Percentiles rank a stretch among this genome's conserved stretches.
Conservation (phyloP, 2,113 vertebrate species). For the Gopherus evgoodei region DNA sequence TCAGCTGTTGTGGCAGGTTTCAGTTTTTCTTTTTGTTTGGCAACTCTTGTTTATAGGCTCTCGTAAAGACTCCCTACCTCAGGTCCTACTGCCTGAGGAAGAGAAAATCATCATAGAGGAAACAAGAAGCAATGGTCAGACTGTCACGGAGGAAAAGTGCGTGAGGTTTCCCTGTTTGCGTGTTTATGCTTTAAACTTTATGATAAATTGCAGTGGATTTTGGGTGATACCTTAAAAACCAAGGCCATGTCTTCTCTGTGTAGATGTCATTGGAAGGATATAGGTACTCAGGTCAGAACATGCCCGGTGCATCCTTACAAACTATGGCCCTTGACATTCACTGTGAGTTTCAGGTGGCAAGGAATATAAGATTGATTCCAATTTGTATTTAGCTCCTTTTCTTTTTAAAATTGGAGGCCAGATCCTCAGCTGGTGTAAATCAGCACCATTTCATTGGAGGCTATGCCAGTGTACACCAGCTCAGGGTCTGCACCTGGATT, state of each 20-base stretch:
- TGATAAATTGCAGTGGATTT: neutral
- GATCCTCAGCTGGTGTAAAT: neutral
- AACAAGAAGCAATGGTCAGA: slow-evolving; percentile 95
- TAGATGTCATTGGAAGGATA: neutral
- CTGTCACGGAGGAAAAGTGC: slow-evolving; percentile 94
- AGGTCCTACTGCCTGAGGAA: slow-evolving; percentile 95
- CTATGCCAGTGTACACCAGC: neutral
- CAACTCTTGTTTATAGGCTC: slow-evolving; percentile 76
- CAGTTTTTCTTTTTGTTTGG: neutral
- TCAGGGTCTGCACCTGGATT: neutral
- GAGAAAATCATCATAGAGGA: slow-evolving; percentile 98
- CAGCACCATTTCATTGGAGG: neutral
- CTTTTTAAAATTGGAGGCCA: neutral
- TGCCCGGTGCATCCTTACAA: neutral
- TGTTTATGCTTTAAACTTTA: neutral
- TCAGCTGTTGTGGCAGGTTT: neutral
- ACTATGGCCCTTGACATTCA: neutral
- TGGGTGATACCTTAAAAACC: neutral
- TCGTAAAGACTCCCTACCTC: slow-evolving; percentile 91
- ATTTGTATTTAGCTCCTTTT: neutral
- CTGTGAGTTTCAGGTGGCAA: neutral
- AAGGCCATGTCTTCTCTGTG: neutral
- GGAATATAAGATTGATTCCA: neutral
- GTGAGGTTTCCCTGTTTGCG: neutral
- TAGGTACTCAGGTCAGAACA: neutral